Evolutionary conservation across 2,113 vertebrate genomes (phyloP).

Genomic region (Todiramphus chloris): DNA sequence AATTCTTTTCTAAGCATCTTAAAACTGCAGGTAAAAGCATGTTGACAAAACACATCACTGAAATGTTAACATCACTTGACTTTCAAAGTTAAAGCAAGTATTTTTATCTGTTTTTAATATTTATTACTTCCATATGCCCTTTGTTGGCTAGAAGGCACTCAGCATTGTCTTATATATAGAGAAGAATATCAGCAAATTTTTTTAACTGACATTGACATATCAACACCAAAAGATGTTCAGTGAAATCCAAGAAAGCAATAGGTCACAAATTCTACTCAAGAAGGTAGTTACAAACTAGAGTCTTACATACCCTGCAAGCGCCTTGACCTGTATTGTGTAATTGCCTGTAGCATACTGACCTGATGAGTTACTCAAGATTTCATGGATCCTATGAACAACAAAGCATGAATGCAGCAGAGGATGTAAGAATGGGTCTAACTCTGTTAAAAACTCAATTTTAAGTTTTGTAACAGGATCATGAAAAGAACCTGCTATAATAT

Average conservation of each 20-base stretch:
- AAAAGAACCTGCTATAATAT: not conserved
- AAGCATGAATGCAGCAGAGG: not conserved
- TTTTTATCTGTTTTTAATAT: not conserved
- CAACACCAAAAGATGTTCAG: not conserved
- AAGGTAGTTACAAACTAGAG: not conserved
- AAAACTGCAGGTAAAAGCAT: constrained; percentile 16
- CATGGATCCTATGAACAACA: not conserved
- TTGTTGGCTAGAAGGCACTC: not conserved
- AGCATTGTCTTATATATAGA: not conserved
- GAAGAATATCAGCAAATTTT: not conserved
- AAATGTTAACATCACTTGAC: constrained; percentile 1
- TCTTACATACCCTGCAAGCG: fast-evolving
- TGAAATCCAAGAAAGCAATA: not conserved
- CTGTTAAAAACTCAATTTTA: not conserved
- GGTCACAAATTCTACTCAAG: not conserved
- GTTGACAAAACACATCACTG: constrained; percentile 40
- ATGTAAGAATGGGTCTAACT: not conserved
- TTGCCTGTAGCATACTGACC: not conserved
- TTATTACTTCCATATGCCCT: not conserved
- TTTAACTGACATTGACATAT: not conserved
- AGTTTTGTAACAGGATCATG: not conserved
- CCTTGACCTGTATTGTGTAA: not conserved
- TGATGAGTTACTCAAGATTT: not conserved
- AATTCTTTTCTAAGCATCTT: not conserved
- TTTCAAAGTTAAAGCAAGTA: not conserved